Evolutionary conservation across 2,888 invertebrate genomes (phyloP), one percentile per base, ranked within the genome.

Genomic region (Eugnorisma glareosa): DNA sequence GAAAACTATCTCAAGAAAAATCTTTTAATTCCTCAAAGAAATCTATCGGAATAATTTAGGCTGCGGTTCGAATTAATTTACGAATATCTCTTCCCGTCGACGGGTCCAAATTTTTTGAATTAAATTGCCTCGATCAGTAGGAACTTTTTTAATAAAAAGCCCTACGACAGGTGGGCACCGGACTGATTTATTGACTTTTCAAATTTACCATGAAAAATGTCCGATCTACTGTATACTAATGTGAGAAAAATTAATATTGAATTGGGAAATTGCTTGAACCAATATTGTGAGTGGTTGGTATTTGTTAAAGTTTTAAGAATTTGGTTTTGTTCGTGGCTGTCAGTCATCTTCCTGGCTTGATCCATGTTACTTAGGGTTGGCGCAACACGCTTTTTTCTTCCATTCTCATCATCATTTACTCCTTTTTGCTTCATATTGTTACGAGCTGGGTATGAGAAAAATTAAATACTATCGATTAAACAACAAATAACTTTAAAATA

Each of bases 81-180:
- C 73, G 75, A 81, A 86, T 82, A 79, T 84, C 85, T 77, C 67
- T 79, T 78, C 18, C 57, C 79, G 78, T 75, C 83, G 85, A 90
- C 84, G 84, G 92, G 90, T 93, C 89, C 90, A 92, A 90, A 89
- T 76, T 91, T 86, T 88, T 76, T 77, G 90, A 93, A 93, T 93
- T 91, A 92, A 93, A 94, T 91, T 91, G 91, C 89, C 89, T 89
- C 68, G 82, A 85, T 92, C 92, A 92, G 90, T 90, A 87, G 88
- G 86, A 95, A 95, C 94, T 95, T 95, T 95, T 95, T 95, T 95
- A 95, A 94, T 94, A 95, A 94, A 95, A 92, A 89, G 86, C 84
- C 84, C 75, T 86, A 88, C 90, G 93, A 93, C 94, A 95, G 94
- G 95, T 95, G 94, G 91, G 83, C 86, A 87, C 88, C 83, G 78